These are phyloP conservation scores for Danaus plexippus DNA, from an alignment of 1,140 invertebrate species.

Conservation along the genomic window DNA sequence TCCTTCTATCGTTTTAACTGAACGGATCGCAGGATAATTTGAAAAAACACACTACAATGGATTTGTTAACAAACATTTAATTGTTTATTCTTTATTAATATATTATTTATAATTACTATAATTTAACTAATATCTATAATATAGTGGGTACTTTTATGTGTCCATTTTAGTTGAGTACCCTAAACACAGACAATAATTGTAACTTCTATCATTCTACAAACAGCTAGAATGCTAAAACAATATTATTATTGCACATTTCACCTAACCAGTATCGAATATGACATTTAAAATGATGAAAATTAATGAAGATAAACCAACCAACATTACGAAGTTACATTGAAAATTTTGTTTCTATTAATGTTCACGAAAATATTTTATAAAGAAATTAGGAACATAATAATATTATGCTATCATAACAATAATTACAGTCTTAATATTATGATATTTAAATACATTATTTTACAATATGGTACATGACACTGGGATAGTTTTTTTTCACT, in stretches of 20 bases:
- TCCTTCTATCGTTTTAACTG: too few species aligned
- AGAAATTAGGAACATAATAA: conserved; percentile 67
- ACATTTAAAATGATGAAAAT: conserved; percentile 21
- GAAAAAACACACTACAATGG: conserved; percentile 12
- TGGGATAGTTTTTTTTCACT: conserved; percentile 8
- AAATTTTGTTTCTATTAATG: not conserved
- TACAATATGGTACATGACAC: conserved; percentile 61
- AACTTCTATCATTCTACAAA: conserved; percentile 50
- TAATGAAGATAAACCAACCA: conserved; percentile 3
- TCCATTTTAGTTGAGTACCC: conserved; percentile 17
- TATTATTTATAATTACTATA: conserved; percentile 69
- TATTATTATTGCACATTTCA: conserved; percentile 64
- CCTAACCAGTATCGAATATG: conserved; percentile 37
- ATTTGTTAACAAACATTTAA: conserved; percentile 70
- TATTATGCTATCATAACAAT: conserved; percentile 44
- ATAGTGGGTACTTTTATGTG: conserved; percentile 42
- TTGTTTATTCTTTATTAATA: conserved; percentile 68
- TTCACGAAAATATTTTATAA: conserved; percentile 43
- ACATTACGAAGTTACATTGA: not conserved
- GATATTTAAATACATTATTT: conserved; percentile 54
- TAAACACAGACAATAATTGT: conserved; percentile 51
- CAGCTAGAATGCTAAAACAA: conserved; percentile 43
- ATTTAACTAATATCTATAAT: conserved; percentile 60
- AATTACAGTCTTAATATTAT: conserved; percentile 60
- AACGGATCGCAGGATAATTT: too few species aligned